Evolutionary conservation across 2,797 vertebrate species (phyloP), one percentile per base, ranked within the genome.

Genomic region (Falco naumanni): DNA sequence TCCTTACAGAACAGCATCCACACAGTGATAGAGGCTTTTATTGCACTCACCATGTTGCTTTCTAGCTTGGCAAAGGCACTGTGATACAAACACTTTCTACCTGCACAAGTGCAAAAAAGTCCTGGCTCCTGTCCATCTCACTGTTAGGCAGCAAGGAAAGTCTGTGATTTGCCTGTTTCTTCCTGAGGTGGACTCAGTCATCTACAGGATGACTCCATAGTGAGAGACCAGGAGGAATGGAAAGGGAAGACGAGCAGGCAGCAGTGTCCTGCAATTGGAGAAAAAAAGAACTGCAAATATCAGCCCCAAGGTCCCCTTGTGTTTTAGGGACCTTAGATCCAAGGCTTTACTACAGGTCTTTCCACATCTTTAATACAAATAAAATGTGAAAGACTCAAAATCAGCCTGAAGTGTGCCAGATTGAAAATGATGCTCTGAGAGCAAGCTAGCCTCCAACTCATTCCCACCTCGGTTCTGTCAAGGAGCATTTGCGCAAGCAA

Each of bases 401-500:
- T 50, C 75, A 89, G 88, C 71, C 24, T 0, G 4, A 29, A 47
- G 68, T 41, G n/a, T 84, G 60, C 68, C 90, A 87, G 88, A 80
- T 92, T 59, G 77, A 50, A 78, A 86, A 91, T 0, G 43, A 71
- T 92, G 84, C 84, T 95, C 75, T 0, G 15, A 87, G 81, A 94
- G 88, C 69, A 43, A 92, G 82, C 72, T 76, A 63, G 66, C 78
- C 84, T 95, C 85, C 92, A 88, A 79, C 90, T 93, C 87, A 19
- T 94, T 93, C 90, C 95, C 89, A 80, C 87, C 92, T 94, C 74
- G 5, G 78, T 69, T 84, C 93, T 89, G 75, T 71, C 83, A 88
- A 41, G 87, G 82, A 97, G 89, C 92, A 60, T 94, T 93, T 81
- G 89, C 51, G 25, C 83, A 82, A 89, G 92, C 76, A 84, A 93